Evolutionary conservation across 2,888 invertebrate species (phyloP).

Genomic region (Itoplectis maculator): DNA sequence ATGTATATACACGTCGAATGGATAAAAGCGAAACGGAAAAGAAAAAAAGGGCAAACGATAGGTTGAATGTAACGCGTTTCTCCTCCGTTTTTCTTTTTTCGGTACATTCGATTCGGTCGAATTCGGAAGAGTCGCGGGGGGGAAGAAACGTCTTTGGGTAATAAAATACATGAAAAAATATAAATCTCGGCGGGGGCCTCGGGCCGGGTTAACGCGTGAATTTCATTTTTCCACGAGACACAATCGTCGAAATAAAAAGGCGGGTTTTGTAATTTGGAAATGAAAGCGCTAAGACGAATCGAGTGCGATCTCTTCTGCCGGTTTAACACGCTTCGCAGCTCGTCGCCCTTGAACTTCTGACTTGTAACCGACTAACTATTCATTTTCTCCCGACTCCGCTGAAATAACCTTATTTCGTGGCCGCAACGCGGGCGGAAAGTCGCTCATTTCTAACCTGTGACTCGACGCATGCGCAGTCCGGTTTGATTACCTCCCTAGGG

Average conservation of each 20-base stretch:
- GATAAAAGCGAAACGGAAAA: background rate
- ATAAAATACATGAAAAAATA: slow-evolving; percentile 46
- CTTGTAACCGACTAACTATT: too few relatives aligned
- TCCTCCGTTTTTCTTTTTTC: background rate
- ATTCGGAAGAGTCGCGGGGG: slow-evolving; percentile 51
- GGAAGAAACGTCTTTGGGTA: slow-evolving; percentile 54
- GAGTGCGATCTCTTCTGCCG: slow-evolving; percentile 27
- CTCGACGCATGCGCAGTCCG: slow-evolving; percentile 17
- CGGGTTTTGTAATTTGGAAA: slow-evolving; percentile 18
- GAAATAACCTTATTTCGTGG: too few relatives aligned
- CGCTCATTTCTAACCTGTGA: slow-evolving; percentile 6
- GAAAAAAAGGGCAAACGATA: slow-evolving; percentile 5
- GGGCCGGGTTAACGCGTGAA: slow-evolving; percentile 20
- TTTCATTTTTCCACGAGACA: slow-evolving; percentile 14
- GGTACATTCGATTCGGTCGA: slow-evolving; percentile 23
- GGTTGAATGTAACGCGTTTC: slow-evolving; percentile 11
- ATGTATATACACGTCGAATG: slow-evolving; percentile 8
- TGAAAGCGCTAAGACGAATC: slow-evolving; percentile 26
- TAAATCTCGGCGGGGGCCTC: slow-evolving; percentile 44
- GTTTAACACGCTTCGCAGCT: slow-evolving; percentile 25
- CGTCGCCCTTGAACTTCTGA: too few relatives aligned
- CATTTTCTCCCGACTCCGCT: too few relatives aligned
- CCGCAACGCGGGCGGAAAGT: too few relatives aligned
- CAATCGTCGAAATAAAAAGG: slow-evolving; percentile 16
- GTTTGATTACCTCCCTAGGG: too few relatives aligned